Evolutionary conservation across 2,113 vertebrate species (phyloP), one percentile per base, ranked within the genome.

Genomic region (Myrmecophaga tridactyla): DNA sequence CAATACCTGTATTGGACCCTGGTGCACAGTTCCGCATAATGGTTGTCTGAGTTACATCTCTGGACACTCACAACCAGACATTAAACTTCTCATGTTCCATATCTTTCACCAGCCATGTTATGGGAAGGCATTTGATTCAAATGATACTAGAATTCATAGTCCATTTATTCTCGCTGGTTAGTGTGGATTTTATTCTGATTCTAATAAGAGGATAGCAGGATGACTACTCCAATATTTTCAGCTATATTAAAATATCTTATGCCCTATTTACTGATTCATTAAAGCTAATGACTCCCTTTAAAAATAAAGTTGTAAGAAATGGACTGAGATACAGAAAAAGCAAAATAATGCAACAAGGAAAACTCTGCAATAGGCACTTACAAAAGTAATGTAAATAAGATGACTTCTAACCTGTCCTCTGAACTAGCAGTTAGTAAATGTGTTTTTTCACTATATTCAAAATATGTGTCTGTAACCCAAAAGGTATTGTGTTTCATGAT

Each of bases 101-200:
- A 31, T 89, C 43, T 81, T 93, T 89, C 48, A 43, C n/a, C 67
- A 1, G 36, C 2, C 2, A 62, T 23, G 20, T 46, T 85, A 53
- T 34, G 21, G 76, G 62, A 91, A 91, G 43, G 53, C 18, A 63
- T 53, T 90, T 84, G 43, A 60, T 56, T 58, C 36, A 77, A 84
- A 84, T 86, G 46, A 48, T 88, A 63, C 39, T 96, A 82, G 4
- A 63, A 86, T 91, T 94, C 34, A 48, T 43, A 84, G 63, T 87
- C 31, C 48, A 77, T 72, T 94, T 94, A 65, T 13, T 51, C 85
- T 86, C 48, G 83, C 18, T 60, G 29, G 12, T 9, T 39, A 67
- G 2, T 75, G 9, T 51, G 70, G 13, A 86, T 82, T 88, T 78
- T 70, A 51, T 43, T 94, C 56, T 77, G 29, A 89, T 56, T 91